Evolutionary conservation across 37 sponge, comb jelly and placozoan species (phyloP), one percentile per base, ranked within the genome.

Genomic region (Hormiphora californensis): DNA sequence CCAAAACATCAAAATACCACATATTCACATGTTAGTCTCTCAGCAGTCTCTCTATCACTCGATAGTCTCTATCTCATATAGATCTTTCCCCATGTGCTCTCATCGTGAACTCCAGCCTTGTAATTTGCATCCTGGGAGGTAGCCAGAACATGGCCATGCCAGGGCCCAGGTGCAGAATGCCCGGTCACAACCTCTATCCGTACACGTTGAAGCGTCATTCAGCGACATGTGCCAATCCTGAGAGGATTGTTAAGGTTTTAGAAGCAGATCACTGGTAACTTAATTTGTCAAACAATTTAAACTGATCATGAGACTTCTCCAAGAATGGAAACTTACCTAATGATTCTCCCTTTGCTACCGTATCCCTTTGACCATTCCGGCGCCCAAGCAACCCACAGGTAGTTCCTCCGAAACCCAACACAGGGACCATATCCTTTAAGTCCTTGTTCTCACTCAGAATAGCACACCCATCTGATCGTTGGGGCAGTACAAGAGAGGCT

Each of bases 141-240:
- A n/a, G 81, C 81, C 21, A 73, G 23, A 4, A 73, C 81, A 33
- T 36, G 32, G 17, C 38, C 44, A 36, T 73, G 40, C 81, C 81
- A 73, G 12, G 81, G 81, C n/a, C 81, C 81, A 39, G 46, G n/a
- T 36, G 25, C 81, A 73, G 17, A 43, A 43, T 9, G 81, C 40
- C 22, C 23, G 15, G 35, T 73, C 81, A 73, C 81, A 73, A n/a
- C 41, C 17, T 43, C 19, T 46, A 11, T 27, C 35, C 12, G 81
- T 73, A 17, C 81, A 73, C 3, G 81, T 73, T 11, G 41, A 43
- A 0, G 9, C 3, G 0, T 27, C 27, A 41, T 73, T 33, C 27
- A 73, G 43, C 8, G 81, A 73, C 81, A 73, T 73, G 81, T 73
- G 81, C 81, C 81, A 73, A 36, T 73, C 81, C 81, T 73, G 68